Evolutionary conservation across 2,888 invertebrate species (phyloP), one percentile per base, ranked within the genome.

Genomic region (Watsonalla cultraria): DNA sequence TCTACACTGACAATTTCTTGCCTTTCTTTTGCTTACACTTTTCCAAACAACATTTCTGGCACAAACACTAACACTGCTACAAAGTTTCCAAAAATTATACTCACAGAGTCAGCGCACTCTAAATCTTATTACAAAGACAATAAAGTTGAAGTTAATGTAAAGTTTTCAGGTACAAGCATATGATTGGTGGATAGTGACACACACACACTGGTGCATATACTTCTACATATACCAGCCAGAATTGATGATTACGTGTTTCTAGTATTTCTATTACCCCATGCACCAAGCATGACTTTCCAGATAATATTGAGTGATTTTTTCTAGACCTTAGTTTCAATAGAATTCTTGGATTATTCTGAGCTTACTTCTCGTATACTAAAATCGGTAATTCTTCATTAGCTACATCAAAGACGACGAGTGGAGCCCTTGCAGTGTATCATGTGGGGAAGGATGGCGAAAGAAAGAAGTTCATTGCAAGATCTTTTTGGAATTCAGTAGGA

Each of bases 381-480:
- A 37, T 35, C 46, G 33, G 13, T 11, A 34, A 47, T 51, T 58
- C 62, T 59, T 67, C 84, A 54, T 60, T 72, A 98, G 99, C 78
- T 99, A 96, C 90, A 95, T 98, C 73, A 95, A 96, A 60, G 97
- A 97, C 57, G 86, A 85, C 8, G 96, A 96, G 53, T 99, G 98
- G 98, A 94, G 97, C 2, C 94, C 96, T 0, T 99, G 99, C 90
- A 97, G 96, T 69, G 96, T 95, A 0, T 95, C 96, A 0, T 98
- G 99, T 78, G 98, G 98, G 0, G 96, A 96, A 78, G 99, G 98
- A 0, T 92, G 95, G 66, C 92, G 95, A n/a, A 94, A 94, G 61
- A 94, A 98, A 39, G 94, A 95, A 68, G 98, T 98, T n/a, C 94
- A 96, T 68, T 99, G 99, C 90, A 97, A 97, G 91, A 98, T 98